Percentiles rank a stretch among this genome's conserved stretches.
Conservation (phyloP, 1,140 invertebrate genomes). For the Eurosta solidaginis region DNA sequence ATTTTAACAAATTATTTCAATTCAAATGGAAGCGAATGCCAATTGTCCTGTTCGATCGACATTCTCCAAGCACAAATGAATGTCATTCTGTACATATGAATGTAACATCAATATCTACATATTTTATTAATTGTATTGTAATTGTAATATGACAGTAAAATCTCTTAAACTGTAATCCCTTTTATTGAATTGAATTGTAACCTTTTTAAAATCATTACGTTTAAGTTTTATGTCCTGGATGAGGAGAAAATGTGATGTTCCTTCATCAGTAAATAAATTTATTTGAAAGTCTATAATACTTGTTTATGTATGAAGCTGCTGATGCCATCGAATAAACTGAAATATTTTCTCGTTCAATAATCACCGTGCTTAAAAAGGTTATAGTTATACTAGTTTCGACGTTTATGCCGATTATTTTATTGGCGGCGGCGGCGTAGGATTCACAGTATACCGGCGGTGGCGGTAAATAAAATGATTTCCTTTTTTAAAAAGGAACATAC, state of each 20-base stretch:
- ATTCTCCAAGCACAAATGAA: too few relatives aligned
- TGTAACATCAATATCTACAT: background rate
- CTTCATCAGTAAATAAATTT: background rate
- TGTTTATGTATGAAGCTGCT: too few relatives aligned
- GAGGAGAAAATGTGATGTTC: background rate
- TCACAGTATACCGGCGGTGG: too few relatives aligned
- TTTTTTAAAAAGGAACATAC: too few relatives aligned
- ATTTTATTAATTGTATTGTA: slow-evolving; percentile 18
- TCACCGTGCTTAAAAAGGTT: background rate
- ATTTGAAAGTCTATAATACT: background rate
- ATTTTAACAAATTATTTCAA: too few relatives aligned
- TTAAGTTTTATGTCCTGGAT: background rate
- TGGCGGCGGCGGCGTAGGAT: too few relatives aligned
- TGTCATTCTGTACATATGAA: too few relatives aligned
- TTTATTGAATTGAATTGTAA: background rate
- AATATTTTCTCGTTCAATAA: background rate
- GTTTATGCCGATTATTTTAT: too few relatives aligned
- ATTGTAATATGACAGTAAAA: background rate
- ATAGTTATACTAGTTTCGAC: too few relatives aligned
- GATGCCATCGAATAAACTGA: background rate
- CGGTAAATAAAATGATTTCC: too few relatives aligned
- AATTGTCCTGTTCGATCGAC: too few relatives aligned
- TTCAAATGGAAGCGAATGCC: too few relatives aligned
- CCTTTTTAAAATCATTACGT: background rate
- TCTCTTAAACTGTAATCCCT: background rate